A percentile compares a stretch with the other conserved stretches of the same genome.
phyloP scores from a whole-genome alignment of 1,140 invertebrate species.

The Anagrus nilaparvatae region DNA sequence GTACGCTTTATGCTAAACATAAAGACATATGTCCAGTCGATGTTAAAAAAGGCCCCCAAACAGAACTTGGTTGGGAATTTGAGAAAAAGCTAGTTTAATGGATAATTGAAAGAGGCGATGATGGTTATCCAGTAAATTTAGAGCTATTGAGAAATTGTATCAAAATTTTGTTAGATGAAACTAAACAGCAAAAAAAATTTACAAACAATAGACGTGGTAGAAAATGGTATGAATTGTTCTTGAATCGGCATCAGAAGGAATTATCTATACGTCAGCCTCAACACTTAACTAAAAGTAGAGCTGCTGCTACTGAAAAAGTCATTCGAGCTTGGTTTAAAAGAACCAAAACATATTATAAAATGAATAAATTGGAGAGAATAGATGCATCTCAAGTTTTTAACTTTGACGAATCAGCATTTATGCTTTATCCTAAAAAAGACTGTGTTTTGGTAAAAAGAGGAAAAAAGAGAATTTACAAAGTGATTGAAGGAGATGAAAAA shows the following conservation, averaged over 20 bases:
- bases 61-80: too few relatives aligned
- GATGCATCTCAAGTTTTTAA: background rate
- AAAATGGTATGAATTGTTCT: background rate
- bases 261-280: background rate
- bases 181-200: too few relatives aligned
- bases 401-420: background rate
- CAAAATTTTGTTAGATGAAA: too few relatives aligned
- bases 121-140: too few relatives aligned
- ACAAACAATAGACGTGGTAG: background rate
- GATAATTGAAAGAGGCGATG: too few relatives aligned
- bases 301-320: background rate
- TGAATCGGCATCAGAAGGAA: conserved; percentile 1
- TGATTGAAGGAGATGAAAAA: background rate
- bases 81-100: too few relatives aligned
- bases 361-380: background rate
- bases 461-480: background rate
- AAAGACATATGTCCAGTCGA: too few relatives aligned
- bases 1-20: too few relatives aligned
- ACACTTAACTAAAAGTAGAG: background rate
- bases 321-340: background rate
- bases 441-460: background rate
- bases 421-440: background rate
- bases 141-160: too few relatives aligned
- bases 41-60: too few relatives aligned
- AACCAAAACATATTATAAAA: background rate